Conservation (phyloP, 53 echinoderm and acorn worm species). For the Echinarachnius parma region DNA sequence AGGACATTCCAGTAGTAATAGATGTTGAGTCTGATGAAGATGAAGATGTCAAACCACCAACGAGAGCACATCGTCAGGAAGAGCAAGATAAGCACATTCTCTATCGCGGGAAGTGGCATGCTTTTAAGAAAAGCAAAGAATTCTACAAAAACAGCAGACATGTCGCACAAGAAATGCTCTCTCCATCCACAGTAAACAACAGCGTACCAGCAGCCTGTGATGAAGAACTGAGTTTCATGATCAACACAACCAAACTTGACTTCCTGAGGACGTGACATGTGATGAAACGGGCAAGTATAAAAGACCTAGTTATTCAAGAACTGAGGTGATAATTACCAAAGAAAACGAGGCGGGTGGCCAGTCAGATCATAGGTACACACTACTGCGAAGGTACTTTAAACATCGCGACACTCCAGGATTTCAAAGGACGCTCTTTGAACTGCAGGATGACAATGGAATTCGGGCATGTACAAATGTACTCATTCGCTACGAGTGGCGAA, state of each 20-base stretch:
- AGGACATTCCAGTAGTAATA: no score
- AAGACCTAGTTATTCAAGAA: not conserved
- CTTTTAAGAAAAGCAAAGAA: not conserved
- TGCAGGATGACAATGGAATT: conserved; percentile 2
- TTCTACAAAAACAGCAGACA: not conserved
- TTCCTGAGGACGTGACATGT: not conserved
- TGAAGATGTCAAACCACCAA: no score
- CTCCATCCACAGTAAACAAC: not conserved
- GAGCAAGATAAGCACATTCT: no score
- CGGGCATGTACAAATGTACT: not conserved
- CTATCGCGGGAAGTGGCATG: not conserved
- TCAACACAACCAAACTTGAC: not conserved
- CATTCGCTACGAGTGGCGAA: conserved; percentile 19
- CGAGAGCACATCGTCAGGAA: no score
- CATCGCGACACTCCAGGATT: conserved; percentile 27
- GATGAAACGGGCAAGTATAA: conserved; percentile 9
- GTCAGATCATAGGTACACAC: conserved; percentile 5
- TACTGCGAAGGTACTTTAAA: not conserved
- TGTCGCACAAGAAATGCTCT: not conserved
- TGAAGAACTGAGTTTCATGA: not conserved
- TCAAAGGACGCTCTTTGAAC: not conserved
- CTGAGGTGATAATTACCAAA: not conserved
- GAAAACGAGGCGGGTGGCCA: not conserved
- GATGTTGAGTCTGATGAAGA: no score
- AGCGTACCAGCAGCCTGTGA: conserved; percentile 1